Evolutionary conservation across 2,888 invertebrate genomes (phyloP), one percentile per base, ranked within the genome.

Genomic region (Seira ritae): DNA sequence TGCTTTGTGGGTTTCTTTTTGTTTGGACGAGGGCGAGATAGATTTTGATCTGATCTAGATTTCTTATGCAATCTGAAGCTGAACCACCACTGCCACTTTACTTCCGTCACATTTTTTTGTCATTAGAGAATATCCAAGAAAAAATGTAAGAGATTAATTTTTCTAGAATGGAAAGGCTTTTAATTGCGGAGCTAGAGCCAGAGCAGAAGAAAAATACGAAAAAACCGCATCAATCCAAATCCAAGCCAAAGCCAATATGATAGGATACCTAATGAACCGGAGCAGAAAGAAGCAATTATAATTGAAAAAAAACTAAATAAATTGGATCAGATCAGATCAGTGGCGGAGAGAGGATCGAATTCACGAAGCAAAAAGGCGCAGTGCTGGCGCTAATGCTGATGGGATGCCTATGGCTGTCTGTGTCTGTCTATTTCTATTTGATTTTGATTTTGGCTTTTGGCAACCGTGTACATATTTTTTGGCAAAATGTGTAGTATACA

Each of bases 251-350:
- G 31, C 8, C 31, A 8, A n/a, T 31, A 31, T 8, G n/a, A 31
- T 31, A 31, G 15, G 50, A 50, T 50, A 50, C 50, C 50, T 50
- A 50, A 50, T 50, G 50, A 50, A 50, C 50, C 50, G 17, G 8
- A 31, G 31, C 50, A 50, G 17, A n/a, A 12, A 50, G 17, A 50
- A 50, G 6, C 50, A 50, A 50, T 50, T 50, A 50, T 50, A 50
- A 50, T 50, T 50, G 50, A 50, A 50, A n/a, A n/a, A n/a, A n/a
- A n/a, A n/a, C n/a, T n/a, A n/a, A n/a, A 50, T 50, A 12, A n/a
- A 50, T 50, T 50, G 50, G 50, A 50, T 50, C 50, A 50, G 50
- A 8, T n/a, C n/a, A n/a, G n/a, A n/a, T n/a, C n/a, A n/a, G n/a
- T n/a, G n/a, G n/a, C n/a, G n/a, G 12, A 50, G 12, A 50, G 12